Base-by-base conservation (phyloP, 2,797 vertebrate genomes). In the Liparis tanakae region DNA sequence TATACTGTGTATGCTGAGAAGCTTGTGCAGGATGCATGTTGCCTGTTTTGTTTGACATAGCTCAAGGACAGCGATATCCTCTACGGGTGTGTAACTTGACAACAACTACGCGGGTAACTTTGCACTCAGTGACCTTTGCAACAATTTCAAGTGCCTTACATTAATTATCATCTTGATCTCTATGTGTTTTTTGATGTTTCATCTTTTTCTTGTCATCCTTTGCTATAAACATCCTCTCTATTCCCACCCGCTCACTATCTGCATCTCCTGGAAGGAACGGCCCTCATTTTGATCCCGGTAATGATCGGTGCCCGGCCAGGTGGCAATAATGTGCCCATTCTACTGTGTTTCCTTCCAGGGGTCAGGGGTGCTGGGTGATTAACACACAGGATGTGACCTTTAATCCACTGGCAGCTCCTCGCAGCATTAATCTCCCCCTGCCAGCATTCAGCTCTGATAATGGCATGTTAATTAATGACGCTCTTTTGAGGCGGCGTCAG, bases 301-400 rank as follows among this genome's bases (percentile, higher is more conserved):
- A 91, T 94, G 75, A 89, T 84, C n/a, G 87, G 87, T 93, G 86
- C 87, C 89, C 93, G 87, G 92, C 89, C 93, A 91, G 88, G 92
- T 92, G 93, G 93, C 86, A 92, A 94, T 95, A 96, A 96, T 94
- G 90, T 91, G 86, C 82, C 93, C 91, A 94, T 96, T 96, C 94
- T 95, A 87, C 87, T 85, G 88, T 85, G 37, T 94, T 97, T 96
- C 96, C 96, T 96, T 93, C 77, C 72, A 85, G 81, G 85, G 93
- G 91, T 91, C 89, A 93, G 90, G 37, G 95, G 91, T 94, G 88
- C 76, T 8, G 80, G 83, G 93, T 92, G 91, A 94, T 94, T 94
- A 94, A 94, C 93, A 92, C 92, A 94, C 90, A 94, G 94, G 96
- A 95, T 94, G 89, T 93, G 94, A 94, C 94, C 95, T 95, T 91